These are phyloP conservation scores for Tenrec ecaudatus DNA, from an alignment of 2,113 vertebrate genomes.

Conservation along the genomic window DNA sequence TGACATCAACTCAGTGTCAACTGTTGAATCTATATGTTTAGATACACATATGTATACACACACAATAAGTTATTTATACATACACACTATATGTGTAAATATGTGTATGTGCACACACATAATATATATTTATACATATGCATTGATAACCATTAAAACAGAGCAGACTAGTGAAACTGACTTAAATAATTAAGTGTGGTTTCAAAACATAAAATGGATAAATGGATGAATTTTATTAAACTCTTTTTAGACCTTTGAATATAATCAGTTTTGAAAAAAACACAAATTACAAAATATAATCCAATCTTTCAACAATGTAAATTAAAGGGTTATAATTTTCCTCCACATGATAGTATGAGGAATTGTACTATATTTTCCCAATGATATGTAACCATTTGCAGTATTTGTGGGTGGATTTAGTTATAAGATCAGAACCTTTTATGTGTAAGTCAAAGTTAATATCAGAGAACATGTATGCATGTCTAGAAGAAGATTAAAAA, in stretches of 20 bases:
- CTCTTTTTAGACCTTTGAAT: not conserved
- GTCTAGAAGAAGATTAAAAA: not conserved
- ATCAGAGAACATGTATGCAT: not conserved
- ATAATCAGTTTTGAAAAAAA: not conserved
- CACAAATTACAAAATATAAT: not conserved
- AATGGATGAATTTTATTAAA: not conserved
- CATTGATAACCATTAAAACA: no score
- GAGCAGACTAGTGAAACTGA: not conserved
- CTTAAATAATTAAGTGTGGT: not conserved
- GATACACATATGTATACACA: no score
- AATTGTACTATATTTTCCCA: not conserved
- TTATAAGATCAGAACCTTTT: constrained; percentile 41
- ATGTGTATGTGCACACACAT: no score
- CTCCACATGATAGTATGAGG: not conserved
- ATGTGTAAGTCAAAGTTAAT: constrained; percentile 1
- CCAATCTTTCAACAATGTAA: not conserved
- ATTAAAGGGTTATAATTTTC: not conserved
- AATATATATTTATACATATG: no score
- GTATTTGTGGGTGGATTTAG: not conserved
- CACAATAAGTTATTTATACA: no score
- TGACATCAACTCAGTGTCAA: no score
- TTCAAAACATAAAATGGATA: not conserved
- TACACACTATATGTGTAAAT: no score
- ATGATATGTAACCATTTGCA: not conserved
- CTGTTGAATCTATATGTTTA: no score